A percentile compares a stretch with the other conserved stretches of the same genome.
Conservation (phyloP, 2,797 vertebrate species). For the Bovichtus diacanthus region DNA sequence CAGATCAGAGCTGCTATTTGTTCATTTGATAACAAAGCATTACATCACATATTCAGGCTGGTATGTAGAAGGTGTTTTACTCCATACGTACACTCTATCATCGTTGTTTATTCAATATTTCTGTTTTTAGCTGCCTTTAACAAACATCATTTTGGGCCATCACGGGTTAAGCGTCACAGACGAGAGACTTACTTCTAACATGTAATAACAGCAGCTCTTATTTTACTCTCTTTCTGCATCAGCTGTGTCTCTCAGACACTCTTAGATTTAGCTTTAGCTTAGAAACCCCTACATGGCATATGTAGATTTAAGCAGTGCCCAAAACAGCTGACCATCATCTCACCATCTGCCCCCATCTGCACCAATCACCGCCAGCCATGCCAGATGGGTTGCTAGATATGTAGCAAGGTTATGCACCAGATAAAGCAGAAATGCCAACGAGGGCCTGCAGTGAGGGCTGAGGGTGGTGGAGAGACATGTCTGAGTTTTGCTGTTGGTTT, state of each 20-base stretch:
- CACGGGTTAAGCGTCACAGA: too few species aligned
- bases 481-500: neutral
- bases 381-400: conserved; percentile 77
- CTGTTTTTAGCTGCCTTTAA: neutral
- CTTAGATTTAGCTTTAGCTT: conserved; percentile 44
- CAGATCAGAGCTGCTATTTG: neutral
- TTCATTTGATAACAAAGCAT: conserved; percentile 1
- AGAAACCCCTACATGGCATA: conserved; percentile 40
- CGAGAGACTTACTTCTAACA: too few species aligned
- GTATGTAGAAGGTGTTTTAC: neutral
- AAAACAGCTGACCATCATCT: conserved; percentile 59
- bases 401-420: conserved; percentile 58
- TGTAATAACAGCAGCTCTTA: neutral
- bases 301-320: conserved; percentile 49
- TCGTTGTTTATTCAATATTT: neutral
- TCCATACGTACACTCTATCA: neutral
- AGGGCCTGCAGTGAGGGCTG: neutral
- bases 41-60: neutral
- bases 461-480: neutral
- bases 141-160: neutral
- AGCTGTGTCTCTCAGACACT: neutral
- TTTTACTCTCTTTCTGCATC: neutral
- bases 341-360: conserved; percentile 61
- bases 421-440: conserved; percentile 47
- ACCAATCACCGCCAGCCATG: conserved; percentile 56